These are phyloP conservation scores for Drosophila obscura DNA, from an alignment of 1,140 invertebrate genomes.

Conservation along the genomic window DNA sequence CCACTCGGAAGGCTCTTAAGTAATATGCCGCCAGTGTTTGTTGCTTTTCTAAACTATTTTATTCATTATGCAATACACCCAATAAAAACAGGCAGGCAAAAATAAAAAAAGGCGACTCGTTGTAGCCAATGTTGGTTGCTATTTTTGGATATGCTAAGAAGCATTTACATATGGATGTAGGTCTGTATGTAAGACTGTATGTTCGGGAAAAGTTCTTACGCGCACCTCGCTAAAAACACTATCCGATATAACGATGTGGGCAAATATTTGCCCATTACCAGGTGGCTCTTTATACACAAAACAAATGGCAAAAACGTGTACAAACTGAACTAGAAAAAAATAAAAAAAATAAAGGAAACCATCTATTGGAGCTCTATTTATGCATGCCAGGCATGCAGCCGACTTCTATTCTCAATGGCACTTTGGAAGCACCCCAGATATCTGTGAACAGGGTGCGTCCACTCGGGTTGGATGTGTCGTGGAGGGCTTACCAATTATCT, in stretches of 20 bases:
- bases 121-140: slow-evolving; percentile 14
- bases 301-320: slow-evolving; percentile 65
- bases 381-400: slow-evolving; percentile 33
- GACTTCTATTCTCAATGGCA: slow-evolving; percentile 19
- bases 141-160: slow-evolving; percentile 29
- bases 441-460: not conserved
- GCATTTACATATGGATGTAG: slow-evolving; percentile 9
- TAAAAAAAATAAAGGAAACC: slow-evolving; percentile 9
- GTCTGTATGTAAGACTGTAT: no score
- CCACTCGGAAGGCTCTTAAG: slow-evolving; percentile 23
- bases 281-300: slow-evolving; percentile 62
- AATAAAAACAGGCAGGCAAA: slow-evolving; percentile 29
- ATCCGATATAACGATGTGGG: slow-evolving; percentile 43
- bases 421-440: slow-evolving; percentile 29
- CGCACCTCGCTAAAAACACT: slow-evolving; percentile 41
- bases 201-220: slow-evolving; percentile 40
- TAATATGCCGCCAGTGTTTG: slow-evolving; percentile 49
- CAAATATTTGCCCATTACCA: slow-evolving; percentile 65
- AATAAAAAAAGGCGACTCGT: slow-evolving; percentile 45
- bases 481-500: slow-evolving; percentile 74
- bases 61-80: slow-evolving; percentile 66
- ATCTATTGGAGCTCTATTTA: slow-evolving; percentile 23
- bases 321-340: slow-evolving; percentile 43
- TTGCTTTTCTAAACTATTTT: slow-evolving; percentile 64
- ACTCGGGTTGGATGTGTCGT: slow-evolving; percentile 10